Conservation (phyloP, 2,797 vertebrate species). For the Microcaecilia unicolor region DNA sequence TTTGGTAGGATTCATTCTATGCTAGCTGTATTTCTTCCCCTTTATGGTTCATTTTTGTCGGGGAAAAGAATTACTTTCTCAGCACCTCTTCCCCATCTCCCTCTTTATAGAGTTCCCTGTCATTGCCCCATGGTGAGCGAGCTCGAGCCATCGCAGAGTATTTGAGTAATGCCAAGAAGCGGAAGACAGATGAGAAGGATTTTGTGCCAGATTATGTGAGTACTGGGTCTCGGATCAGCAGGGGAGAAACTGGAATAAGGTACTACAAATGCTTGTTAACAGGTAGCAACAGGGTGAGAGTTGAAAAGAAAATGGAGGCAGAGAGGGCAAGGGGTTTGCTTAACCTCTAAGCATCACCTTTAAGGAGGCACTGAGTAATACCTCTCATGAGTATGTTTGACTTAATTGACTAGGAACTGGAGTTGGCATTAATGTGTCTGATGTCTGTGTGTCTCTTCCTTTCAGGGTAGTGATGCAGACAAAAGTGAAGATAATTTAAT, state of each 20-base stretch:
- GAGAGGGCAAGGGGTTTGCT: too few relatives aligned
- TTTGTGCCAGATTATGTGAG: constrained; percentile 82
- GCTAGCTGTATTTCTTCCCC: not conserved
- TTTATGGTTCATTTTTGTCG: not conserved
- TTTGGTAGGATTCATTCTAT: not conserved
- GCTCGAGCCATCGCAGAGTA: constrained; percentile 71
- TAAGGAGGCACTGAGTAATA: too few relatives aligned
- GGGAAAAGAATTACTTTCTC: too few relatives aligned
- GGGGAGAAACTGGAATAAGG: not conserved
- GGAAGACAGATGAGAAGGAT: constrained; percentile 84
- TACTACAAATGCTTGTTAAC: too few relatives aligned
- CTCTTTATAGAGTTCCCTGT: constrained; percentile 68
- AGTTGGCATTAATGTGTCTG: too few relatives aligned
- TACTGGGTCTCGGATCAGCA: too few relatives aligned
- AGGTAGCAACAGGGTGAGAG: too few relatives aligned
- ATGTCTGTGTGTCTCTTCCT: accelerated
- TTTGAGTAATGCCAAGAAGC: constrained; percentile 82
- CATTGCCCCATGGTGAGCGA: constrained; percentile 69
- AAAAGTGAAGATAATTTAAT: constrained; percentile 85
- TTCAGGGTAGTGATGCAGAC: constrained; percentile 79
- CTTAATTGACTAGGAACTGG: too few relatives aligned
- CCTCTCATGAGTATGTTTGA: too few relatives aligned
- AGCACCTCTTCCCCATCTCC: not conserved
- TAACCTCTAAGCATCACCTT: too few relatives aligned
- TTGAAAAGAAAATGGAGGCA: too few relatives aligned